A percentile compares a stretch with the other conserved stretches of the same genome.
phyloP scores from a whole-genome alignment of 2,797 vertebrate genomes.

The Gymnoscopelus microlampas region DNA sequence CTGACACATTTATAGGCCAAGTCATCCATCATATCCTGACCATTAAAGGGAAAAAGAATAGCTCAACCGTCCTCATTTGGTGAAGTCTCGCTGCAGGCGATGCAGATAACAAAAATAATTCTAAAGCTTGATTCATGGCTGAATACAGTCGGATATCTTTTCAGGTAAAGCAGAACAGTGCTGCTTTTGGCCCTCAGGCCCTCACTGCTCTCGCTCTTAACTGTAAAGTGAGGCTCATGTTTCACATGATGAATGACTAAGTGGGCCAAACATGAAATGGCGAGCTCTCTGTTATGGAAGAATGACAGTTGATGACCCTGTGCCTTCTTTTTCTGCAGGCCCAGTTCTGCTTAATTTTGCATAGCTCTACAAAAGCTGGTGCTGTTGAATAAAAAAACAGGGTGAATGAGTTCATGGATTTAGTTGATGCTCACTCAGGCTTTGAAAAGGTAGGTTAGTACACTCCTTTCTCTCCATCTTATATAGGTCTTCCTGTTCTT shows the following conservation, averaged over 20 bases:
- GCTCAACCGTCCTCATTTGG: conserved; percentile 24
- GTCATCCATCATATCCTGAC: conserved; percentile 32
- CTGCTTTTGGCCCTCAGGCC: conserved; percentile 12
- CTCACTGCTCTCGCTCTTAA: conserved; percentile 16
- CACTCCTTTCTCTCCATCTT: not conserved
- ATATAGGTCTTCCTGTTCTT: conserved; percentile 2
- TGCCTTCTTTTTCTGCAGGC: not conserved
- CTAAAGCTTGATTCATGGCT: conserved; percentile 18
- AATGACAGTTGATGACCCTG: not conserved
- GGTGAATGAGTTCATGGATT: not conserved
- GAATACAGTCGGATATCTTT: conserved; percentile 11
- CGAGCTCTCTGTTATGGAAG: conserved; percentile 5
- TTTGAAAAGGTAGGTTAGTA: not conserved
- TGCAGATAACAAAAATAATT: conserved; percentile 3
- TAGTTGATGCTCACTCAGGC: not conserved
- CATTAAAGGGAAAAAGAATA: conserved; percentile 38
- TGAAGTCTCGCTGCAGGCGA: conserved; percentile 10
- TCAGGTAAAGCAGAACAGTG: conserved; percentile 1
- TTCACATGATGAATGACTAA: conserved; percentile 25
- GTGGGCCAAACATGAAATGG: conserved; percentile 10
- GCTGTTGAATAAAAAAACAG: not conserved
- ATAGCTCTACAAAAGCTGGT: conserved; percentile 21
- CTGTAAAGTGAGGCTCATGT: conserved; percentile 17
- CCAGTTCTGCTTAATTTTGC: not conserved
- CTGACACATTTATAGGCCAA: conserved; percentile 51